Conservation (phyloP, 2,888 invertebrate genomes). For the Eilema caniola region DNA sequence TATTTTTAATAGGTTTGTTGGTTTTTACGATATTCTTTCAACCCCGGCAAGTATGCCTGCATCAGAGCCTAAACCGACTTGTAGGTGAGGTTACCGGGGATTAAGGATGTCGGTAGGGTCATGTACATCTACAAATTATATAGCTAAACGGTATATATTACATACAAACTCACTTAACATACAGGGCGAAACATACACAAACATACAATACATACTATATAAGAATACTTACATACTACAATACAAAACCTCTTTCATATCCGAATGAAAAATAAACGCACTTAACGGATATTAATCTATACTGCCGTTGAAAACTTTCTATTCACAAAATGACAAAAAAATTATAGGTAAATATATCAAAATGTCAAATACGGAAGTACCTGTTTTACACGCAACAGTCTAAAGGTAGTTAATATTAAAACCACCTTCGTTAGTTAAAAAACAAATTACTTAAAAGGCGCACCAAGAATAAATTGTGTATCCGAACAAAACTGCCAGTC, state of each 20-base stretch:
- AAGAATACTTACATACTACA: neutral
- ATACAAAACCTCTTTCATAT: neutral
- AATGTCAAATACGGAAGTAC: constrained; percentile 8
- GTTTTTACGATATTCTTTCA: too few species aligned
- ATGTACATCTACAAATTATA: too few species aligned
- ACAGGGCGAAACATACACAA: neutral
- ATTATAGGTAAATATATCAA: neutral
- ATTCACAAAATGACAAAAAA: neutral
- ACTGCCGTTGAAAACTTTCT: neutral
- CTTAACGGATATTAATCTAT: neutral
- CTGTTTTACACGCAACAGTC: neutral
- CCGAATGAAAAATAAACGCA: neutral
- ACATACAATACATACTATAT: too few species aligned
- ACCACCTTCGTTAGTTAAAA: constrained; percentile 14
- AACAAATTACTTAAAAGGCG: constrained; percentile 37
- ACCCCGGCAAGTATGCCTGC: too few species aligned
- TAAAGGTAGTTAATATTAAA: neutral
- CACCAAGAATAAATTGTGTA: constrained; percentile 56
- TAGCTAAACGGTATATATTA: too few species aligned
- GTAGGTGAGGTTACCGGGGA: too few species aligned
- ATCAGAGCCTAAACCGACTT: too few species aligned
- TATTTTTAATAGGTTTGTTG: too few species aligned
- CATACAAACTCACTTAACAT: too few species aligned
- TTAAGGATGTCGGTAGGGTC: too few species aligned
- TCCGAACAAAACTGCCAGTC: constrained; percentile 57